Evolutionary conservation across 35 echinoderm and acorn worm genomes (phyloP).

Genomic region (Amphiura filiformis): DNA sequence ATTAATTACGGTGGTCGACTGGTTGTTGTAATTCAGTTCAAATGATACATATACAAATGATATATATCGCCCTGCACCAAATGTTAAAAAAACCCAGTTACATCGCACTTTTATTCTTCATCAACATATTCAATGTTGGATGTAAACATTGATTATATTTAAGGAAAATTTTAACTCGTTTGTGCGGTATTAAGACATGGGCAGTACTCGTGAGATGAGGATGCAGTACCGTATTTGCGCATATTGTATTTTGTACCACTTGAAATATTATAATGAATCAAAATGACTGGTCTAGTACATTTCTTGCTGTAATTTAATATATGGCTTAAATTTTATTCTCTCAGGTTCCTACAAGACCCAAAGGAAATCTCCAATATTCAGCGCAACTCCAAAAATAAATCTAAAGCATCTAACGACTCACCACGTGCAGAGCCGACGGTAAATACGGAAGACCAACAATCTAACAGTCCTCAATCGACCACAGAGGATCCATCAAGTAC

Average conservation of each 20-base stretch:
- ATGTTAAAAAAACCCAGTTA: too few relatives aligned
- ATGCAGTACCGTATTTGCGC: background rate
- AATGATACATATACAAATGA: too few relatives aligned
- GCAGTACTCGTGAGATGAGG: background rate
- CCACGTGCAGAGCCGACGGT: background rate
- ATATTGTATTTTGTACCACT: background rate
- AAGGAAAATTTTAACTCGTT: background rate
- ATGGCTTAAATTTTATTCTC: background rate
- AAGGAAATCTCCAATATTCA: slow-evolving; percentile 71
- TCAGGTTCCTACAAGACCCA: slow-evolving; percentile 72
- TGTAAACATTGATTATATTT: too few relatives aligned
- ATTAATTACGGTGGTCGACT: too few relatives aligned
- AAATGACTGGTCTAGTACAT: background rate
- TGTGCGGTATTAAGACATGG: background rate
- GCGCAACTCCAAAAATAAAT: slow-evolving; percentile 54
- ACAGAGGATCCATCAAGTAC: too few relatives aligned
- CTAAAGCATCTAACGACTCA: background rate
- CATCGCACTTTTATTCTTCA: too few relatives aligned
- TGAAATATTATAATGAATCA: too few relatives aligned
- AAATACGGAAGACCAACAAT: background rate
- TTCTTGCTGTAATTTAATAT: background rate
- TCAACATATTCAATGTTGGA: too few relatives aligned
- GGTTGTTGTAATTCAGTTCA: too few relatives aligned
- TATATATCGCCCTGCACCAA: too few relatives aligned
- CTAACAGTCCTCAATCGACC: background rate